A percentile compares a stretch with the other conserved stretches of the same genome.
Conservation (phyloP, 2,797 vertebrate genomes). For the Myripristis murdjan region DNA sequence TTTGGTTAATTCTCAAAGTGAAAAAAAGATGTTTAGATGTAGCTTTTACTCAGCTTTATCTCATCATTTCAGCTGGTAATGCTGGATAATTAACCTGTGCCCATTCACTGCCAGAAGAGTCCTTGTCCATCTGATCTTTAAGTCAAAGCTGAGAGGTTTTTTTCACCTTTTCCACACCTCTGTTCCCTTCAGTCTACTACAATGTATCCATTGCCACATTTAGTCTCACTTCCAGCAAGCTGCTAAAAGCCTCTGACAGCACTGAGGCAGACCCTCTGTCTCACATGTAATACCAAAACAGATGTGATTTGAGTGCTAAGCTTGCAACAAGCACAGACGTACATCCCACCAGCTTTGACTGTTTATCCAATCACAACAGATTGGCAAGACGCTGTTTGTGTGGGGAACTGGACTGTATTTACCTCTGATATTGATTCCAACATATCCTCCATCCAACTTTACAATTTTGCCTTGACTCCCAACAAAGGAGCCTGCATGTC, state of each 20-base stretch:
- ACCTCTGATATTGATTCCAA: constrained; percentile 24
- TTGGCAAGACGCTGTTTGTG: background rate
- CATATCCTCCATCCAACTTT: constrained; percentile 5
- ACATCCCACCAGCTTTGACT: background rate
- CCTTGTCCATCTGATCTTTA: background rate
- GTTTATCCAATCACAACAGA: constrained; percentile 24
- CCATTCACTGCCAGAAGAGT: no score
- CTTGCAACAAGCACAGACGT: constrained; percentile 8
- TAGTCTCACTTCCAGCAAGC: constrained; percentile 8
- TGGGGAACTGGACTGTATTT: constrained; percentile 20
- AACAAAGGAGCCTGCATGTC: constrained; percentile 22
- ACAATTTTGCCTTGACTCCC: constrained; percentile 14
- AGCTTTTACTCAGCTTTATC: no score
- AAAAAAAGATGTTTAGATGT: no score
- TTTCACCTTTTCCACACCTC: constrained; percentile 41
- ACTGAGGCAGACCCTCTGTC: background rate
- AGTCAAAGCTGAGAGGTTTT: constrained; percentile 17
- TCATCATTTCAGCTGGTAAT: no score
- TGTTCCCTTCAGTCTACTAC: constrained; percentile 4
- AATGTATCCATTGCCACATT: background rate
- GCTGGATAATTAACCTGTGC: no score
- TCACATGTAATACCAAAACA: background rate
- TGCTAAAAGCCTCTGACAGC: constrained; percentile 11
- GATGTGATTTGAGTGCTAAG: constrained; percentile 3
- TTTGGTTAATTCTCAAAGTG: no score